Percentiles rank a stretch among this genome's conserved stretches.
phyloP scores from a whole-genome alignment of 2,888 invertebrate species.

The Mesochorus sp. region DNA sequence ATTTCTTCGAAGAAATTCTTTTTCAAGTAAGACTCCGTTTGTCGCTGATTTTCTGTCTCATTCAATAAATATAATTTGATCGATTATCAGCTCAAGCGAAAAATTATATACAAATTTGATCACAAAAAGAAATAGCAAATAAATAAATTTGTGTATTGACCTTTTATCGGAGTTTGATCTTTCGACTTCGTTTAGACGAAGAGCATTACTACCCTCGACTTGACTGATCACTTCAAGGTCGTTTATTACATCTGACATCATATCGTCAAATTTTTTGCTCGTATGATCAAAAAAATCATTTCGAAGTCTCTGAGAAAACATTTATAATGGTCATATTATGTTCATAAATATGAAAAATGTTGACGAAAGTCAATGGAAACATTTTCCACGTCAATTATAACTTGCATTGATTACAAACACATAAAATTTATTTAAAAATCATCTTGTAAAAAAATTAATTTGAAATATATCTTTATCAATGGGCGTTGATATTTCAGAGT shows the following conservation, averaged over 20 bases:
- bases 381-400: neutral
- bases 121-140: neutral
- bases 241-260: constrained; percentile 68
- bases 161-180: constrained; percentile 55
- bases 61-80: neutral
- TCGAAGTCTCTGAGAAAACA: constrained; percentile 65
- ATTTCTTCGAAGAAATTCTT: constrained; percentile 88
- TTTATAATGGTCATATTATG: neutral
- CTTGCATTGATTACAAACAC: neutral
- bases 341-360: neutral
- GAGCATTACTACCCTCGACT: constrained; percentile 17
- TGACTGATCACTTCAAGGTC: constrained; percentile 49
- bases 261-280: constrained; percentile 64
- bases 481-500: neutral
- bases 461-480: constrained; percentile 5
- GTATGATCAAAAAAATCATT: constrained; percentile 66
- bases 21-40: constrained; percentile 83
- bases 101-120: neutral
- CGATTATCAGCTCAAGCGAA: neutral
- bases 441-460: neutral
- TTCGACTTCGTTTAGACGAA: constrained; percentile 27
- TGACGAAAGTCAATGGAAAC: constrained; percentile 11
- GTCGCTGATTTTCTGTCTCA: constrained; percentile 64
- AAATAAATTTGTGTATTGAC: constrained; percentile 21
- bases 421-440: neutral